These are phyloP conservation scores for Microdon myrmicae DNA, from an alignment of 2,888 invertebrate species.

Conservation along the genomic window DNA sequence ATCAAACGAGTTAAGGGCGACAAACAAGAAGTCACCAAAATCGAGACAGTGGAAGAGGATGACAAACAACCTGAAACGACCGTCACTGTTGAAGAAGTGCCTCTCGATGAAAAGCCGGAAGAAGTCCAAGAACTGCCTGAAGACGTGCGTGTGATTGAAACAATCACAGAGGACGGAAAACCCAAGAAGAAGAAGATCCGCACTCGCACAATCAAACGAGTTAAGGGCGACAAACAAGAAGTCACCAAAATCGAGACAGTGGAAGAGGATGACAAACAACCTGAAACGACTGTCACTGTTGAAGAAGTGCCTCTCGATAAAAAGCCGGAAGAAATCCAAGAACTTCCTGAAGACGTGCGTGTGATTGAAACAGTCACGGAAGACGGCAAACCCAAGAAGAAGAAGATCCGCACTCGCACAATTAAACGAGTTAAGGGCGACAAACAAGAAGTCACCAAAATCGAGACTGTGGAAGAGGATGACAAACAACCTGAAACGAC, in stretches of 20 bases:
- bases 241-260: conserved; percentile 60
- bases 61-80: conserved; percentile 58
- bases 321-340: conserved; percentile 54
- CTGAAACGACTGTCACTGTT: conserved; percentile 65
- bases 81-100: conserved; percentile 61
- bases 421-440: conserved; percentile 60
- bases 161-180: conserved; percentile 54
- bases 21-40: conserved; percentile 60
- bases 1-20: conserved; percentile 53
- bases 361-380: conserved; percentile 57
- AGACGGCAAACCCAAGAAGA: conserved; percentile 61
- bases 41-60: conserved; percentile 61
- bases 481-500: conserved; percentile 52
- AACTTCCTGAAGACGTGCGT: conserved; percentile 39
- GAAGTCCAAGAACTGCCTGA: conserved; percentile 38
- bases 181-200: conserved; percentile 59
- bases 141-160: conserved; percentile 53
- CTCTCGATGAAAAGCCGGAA: conserved; percentile 25
- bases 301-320: conserved; percentile 55
- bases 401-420: conserved; percentile 54
- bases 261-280: conserved; percentile 63
- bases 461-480: conserved; percentile 61
- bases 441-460: conserved; percentile 65
- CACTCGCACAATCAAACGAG: conserved; percentile 58
- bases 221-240: conserved; percentile 63